A percentile compares a stretch with the other conserved stretches of the same genome.
These are phyloP conservation scores for Mactra quadrangularis DNA, from an alignment of 1,140 invertebrate species.

Conservation along the genomic window DNA sequence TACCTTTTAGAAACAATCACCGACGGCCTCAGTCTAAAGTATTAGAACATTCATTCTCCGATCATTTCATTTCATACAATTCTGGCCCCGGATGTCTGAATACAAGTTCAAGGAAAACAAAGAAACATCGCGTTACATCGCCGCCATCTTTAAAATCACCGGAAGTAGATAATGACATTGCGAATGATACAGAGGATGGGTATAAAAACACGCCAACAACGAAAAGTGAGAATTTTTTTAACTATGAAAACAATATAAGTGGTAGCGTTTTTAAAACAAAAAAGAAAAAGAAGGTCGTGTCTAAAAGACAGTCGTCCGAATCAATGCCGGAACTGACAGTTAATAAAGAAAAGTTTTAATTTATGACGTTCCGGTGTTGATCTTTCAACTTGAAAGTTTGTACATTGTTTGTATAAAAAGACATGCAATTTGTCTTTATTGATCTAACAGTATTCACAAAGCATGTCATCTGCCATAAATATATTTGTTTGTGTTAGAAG, in stretches of 20 bases:
- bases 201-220: neutral
- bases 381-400: no score
- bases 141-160: neutral
- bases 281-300: neutral
- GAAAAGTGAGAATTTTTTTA: neutral
- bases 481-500: no score
- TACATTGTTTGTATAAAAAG: no score
- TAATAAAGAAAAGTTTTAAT: conserved; percentile 23
- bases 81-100: neutral
- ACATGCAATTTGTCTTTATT: no score
- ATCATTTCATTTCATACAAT: conserved; percentile 15
- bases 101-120: neutral
- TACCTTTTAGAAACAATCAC: neutral
- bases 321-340: conserved; percentile 10
- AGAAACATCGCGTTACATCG: neutral
- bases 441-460: no score
- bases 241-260: neutral
- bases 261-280: neutral
- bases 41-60: neutral
- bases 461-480: no score
- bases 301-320: neutral
- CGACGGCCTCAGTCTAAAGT: neutral
- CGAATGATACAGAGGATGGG: neutral
- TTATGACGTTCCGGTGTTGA: no score
- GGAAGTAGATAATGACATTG: neutral